A percentile compares a stretch with the other conserved stretches of the same genome.
These are phyloP conservation scores for Nemoura dubitans DNA, from an alignment of 2,888 invertebrate genomes.

Conservation along the genomic window DNA sequence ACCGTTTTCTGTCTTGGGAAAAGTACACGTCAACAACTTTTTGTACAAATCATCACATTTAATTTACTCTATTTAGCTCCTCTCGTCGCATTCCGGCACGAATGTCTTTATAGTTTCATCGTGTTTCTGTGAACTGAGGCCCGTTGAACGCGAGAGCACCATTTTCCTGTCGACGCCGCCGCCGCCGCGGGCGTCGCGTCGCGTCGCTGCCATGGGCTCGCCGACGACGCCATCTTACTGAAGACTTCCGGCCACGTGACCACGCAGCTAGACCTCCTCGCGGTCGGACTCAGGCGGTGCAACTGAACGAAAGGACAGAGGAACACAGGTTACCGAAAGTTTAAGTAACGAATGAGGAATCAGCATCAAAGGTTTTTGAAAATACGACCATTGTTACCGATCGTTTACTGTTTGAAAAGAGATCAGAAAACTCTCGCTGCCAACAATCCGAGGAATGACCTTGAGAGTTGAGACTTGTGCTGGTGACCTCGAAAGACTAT, in stretches of 20 bases:
- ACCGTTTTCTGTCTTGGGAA: conserved; percentile 43
- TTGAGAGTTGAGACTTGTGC: too few relatives aligned
- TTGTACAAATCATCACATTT: conserved; percentile 72
- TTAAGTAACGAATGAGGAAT: too few relatives aligned
- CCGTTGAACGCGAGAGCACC: conserved; percentile 40
- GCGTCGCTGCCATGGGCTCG: neutral
- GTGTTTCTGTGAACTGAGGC: conserved; percentile 9
- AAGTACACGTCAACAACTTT: conserved; percentile 55
- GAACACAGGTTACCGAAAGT: too few relatives aligned
- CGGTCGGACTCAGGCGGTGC: conserved; percentile 38
- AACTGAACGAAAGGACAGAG: conserved; percentile 23
- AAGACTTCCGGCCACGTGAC: neutral
- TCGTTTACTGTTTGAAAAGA: too few relatives aligned
- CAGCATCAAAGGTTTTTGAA: too few relatives aligned
- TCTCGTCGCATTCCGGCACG: neutral
- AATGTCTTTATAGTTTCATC: neutral
- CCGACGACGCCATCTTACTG: conserved; percentile 23
- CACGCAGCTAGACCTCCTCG: conserved; percentile 40
- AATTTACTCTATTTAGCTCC: conserved; percentile 35
- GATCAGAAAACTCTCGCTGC: too few relatives aligned
- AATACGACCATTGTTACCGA: too few relatives aligned
- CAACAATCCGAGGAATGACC: too few relatives aligned
- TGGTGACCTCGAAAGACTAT: too few relatives aligned
- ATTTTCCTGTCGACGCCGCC: conserved; percentile 27
- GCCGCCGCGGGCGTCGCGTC: neutral